Evolutionary conservation across 2,797 vertebrate genomes (phyloP), one percentile per base, ranked within the genome.

Genomic region (Ibycter americanus): DNA sequence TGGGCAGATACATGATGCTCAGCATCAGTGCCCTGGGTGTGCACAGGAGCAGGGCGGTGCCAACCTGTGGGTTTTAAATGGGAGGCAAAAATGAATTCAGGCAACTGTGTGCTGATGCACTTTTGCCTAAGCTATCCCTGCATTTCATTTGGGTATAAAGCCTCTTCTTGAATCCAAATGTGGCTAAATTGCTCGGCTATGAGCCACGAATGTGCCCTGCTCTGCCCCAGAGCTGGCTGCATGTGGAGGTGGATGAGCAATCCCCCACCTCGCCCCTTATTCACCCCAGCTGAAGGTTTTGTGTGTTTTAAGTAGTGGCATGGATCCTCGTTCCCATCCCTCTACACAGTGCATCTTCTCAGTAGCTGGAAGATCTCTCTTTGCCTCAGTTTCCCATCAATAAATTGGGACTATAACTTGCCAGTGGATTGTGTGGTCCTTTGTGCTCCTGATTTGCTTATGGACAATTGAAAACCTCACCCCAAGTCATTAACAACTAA

Each of bases 121-220:
- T 16, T 15, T 25, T 54, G 38, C 66, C 21, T 6, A 21, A 44
- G 65, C 20, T 15, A 3, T 5, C 31, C 17, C 49, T 36, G 34
- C 5, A 0, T 52, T 70, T 42, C 9, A 0, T 23, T 14, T 9
- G 38, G 68, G 15, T 23, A 4, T 4, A 11, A 61, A 26, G 4
- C 6, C 19, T 38, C 5, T 6, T 36, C 44, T 12, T 13, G 52
- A 47, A 1, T 42, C 42, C 26, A 1, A 3, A 3, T 0, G 13
- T 5, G 4, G 40, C 25, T 10, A 1, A 59, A 31, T 8, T 7
- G 15, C 52, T 73, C 9, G 1, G 27, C 13, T 21, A 8, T 2
- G 46, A 36, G 59, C 14, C 6, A 0, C 0, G 7, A 61, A 1
- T 0, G 0, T 17, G 56, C 14, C 55, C 68, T 16, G 54, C 44